Evolutionary conservation across 2,888 invertebrate species (phyloP).

Genomic region (Rotaria macrura): DNA sequence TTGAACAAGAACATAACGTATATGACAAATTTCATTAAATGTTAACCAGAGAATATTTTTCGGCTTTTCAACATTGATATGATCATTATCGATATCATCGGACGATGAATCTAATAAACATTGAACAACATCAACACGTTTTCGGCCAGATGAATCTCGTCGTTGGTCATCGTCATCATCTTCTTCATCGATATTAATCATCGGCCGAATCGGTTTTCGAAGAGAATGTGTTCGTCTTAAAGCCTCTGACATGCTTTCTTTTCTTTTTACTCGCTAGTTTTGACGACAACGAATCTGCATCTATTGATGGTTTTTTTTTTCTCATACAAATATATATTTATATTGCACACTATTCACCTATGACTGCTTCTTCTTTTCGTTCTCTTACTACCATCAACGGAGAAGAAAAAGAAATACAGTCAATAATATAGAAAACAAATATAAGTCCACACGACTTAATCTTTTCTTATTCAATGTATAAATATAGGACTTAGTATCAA

Average conservation of each 20-base stretch:
- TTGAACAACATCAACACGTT: neutral
- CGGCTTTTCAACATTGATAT: neutral
- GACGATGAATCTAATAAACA: slow-evolving; percentile 15
- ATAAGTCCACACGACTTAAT: neutral
- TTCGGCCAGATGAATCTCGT: neutral
- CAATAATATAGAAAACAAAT: neutral
- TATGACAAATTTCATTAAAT: neutral
- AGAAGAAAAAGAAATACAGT: neutral
- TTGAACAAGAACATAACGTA: neutral
- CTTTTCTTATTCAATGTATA: neutral
- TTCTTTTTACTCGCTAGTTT: neutral
- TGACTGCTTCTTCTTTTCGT: neutral
- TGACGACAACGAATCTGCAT: neutral
- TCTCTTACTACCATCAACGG: neutral
- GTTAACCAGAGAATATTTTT: neutral
- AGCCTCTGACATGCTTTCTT: neutral
- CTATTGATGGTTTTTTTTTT: neutral
- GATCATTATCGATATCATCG: neutral
- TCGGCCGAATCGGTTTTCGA: neutral
- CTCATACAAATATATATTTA: neutral
- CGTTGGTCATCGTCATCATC: neutral
- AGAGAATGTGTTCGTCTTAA: neutral
- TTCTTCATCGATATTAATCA: neutral
- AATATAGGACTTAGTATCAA: neutral
- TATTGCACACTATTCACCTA: neutral